phyloP scores from a whole-genome alignment of 2,797 vertebrate species.

The Betta splendens region DNA sequence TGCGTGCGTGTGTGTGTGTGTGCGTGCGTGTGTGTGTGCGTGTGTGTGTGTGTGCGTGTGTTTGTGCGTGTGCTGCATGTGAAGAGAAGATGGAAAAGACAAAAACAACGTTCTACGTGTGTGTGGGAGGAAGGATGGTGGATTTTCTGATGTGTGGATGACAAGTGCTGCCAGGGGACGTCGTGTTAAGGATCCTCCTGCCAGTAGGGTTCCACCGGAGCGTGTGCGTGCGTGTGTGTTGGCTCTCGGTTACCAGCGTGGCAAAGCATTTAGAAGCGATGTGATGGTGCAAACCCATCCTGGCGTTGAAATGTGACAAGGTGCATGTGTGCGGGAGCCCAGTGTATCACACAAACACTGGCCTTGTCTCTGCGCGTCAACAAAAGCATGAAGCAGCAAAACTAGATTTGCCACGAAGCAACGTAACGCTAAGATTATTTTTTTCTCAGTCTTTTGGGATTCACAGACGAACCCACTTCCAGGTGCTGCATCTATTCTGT shows the following conservation, averaged over 20 bases:
- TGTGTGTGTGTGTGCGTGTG: constrained; percentile 7
- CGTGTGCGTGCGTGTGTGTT: constrained; percentile 43
- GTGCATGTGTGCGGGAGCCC: constrained; percentile 16
- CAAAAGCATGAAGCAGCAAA: background rate
- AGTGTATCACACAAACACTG: background rate
- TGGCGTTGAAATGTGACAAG: constrained; percentile 34
- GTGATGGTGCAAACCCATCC: constrained; percentile 43
- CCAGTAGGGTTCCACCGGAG: constrained; percentile 51
- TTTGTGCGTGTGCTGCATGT: too few species aligned
- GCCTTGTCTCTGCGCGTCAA: background rate
- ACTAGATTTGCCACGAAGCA: background rate
- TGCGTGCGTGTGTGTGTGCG: constrained; percentile 21
- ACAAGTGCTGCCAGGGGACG: constrained; percentile 63
- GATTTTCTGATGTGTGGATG: constrained; percentile 61
- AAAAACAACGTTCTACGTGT: constrained; percentile 3
- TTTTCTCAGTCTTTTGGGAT: too few species aligned
- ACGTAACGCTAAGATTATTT: too few species aligned
- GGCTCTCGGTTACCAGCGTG: constrained; percentile 53
- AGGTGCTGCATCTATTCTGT: too few species aligned
- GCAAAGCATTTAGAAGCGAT: constrained; percentile 47
- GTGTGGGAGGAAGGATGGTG: constrained; percentile 47
- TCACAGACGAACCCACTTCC: too few species aligned
- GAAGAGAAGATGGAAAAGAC: constrained; percentile 28
- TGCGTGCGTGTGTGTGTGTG: constrained; percentile 20
- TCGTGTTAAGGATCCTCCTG: constrained; percentile 62